Base-by-base conservation (phyloP, 2,888 invertebrate species). In the Amphipyra tragopoginis region DNA sequence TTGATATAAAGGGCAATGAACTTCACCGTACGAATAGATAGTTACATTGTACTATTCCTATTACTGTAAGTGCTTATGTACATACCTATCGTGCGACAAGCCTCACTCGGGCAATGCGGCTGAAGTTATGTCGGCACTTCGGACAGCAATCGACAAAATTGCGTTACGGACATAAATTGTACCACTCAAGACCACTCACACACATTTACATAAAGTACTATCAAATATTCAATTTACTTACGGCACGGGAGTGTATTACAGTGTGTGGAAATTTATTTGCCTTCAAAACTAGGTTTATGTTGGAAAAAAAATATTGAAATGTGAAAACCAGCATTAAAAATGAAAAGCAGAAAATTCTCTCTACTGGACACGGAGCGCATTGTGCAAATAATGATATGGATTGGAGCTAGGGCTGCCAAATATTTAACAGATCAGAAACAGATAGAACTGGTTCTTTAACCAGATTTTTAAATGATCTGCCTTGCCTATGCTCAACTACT, bases 81-180 rank as follows among this genome's bases (percentile, higher is more conserved):
- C 9, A 2, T 36, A 49, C 15, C 6, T 40, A 45, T 9, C 21
- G 48, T 48, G 40, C 11, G 34, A 65, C 33, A 52, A 51, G 36
- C n/a, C 10, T 6, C 13, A 21, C 21, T n/a, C 38, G 4, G 38
- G 26, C 36, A 42, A 50, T 11, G 38, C n/a, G 43, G 13, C 6
- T 44, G 42, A 52, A 60, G 55, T 59, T 42, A 59, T 34, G 39
- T 45, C 36, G 49, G 52, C n/a, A 38, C 48, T 43, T 49, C 40
- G 56, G 53, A 33, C 63, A 69, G 15, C 45, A 74, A 63, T 63
- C 58, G 63, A 59, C 63, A 11, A 58, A 73, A 72, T 74, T 74
- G 50, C 36, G 54, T 74, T 58, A 67, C 56, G 13, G 45, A 57
- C 50, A 61, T 57, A 61, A 71, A 71, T 57, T 56, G 56, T 51